These are phyloP conservation scores for Eumaeus atala DNA, from an alignment of 1,140 invertebrate species.

Conservation along the genomic window DNA sequence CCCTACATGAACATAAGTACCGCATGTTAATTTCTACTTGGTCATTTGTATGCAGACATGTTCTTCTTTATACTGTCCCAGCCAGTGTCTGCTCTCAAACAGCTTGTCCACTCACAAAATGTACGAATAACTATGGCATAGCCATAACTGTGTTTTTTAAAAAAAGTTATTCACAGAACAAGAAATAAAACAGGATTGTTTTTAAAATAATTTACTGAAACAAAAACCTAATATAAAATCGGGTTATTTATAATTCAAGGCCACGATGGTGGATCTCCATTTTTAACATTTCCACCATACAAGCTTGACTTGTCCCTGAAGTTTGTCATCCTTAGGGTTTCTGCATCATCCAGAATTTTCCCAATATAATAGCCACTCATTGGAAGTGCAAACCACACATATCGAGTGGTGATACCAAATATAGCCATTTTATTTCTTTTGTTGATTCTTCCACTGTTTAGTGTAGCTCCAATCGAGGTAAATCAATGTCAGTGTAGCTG, in stretches of 20 bases:
- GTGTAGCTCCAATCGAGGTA: slow-evolving; percentile 82
- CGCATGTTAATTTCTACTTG: too few species aligned
- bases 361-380: slow-evolving; percentile 76
- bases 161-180: background rate
- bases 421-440: slow-evolving; percentile 68
- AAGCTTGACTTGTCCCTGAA: slow-evolving; percentile 86
- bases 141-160: too few species aligned
- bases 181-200: slow-evolving; percentile 5
- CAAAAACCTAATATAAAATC: too few species aligned
- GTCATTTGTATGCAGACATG: too few species aligned
- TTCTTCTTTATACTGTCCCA: too few species aligned
- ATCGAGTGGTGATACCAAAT: slow-evolving; percentile 70
- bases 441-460: slow-evolving; percentile 78
- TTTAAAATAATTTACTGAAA: slow-evolving; percentile 12
- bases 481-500: slow-evolving; percentile 73
- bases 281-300: slow-evolving; percentile 78
- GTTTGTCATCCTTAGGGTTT: slow-evolving; percentile 79
- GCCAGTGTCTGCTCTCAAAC: too few species aligned
- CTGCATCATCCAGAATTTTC: slow-evolving; percentile 77
- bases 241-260: slow-evolving; percentile 49
- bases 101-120: too few species aligned
- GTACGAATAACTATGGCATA: too few species aligned
- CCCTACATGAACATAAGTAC: too few species aligned
- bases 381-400: slow-evolving; percentile 67
- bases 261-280: slow-evolving; percentile 83